A percentile compares a stretch with the other conserved stretches of the same genome.
Evolutionary conservation across 2,888 invertebrate species (phyloP).

Genomic region (Tupiocoris notatus): DNA sequence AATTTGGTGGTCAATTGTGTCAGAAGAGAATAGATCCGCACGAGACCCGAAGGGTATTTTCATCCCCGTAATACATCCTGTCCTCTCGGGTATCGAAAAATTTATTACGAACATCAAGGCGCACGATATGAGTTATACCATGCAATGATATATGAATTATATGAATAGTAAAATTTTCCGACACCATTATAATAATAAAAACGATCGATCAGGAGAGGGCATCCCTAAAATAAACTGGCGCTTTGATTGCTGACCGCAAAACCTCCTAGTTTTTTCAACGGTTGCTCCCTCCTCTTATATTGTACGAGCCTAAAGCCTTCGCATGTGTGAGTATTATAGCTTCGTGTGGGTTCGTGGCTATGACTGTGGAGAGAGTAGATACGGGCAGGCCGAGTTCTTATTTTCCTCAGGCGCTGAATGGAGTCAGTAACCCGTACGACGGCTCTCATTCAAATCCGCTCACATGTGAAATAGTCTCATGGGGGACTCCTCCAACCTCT

Average conservation of each 20-base stretch:
- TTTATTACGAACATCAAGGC: no score
- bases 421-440: slow-evolving; percentile 46
- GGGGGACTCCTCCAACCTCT: slow-evolving; percentile 24
- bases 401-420: slow-evolving; percentile 33
- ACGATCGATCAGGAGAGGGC: no score
- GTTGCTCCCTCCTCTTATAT: slow-evolving; percentile 42
- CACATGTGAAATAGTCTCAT: slow-evolving; percentile 48
- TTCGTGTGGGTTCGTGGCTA: neutral
- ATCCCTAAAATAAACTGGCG: neutral
- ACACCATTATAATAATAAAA: no score
- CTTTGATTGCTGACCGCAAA: slow-evolving; percentile 19
- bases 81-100: no score
- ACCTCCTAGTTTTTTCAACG: slow-evolving; percentile 45
- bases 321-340: neutral
- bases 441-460: slow-evolving; percentile 46
- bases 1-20: no score
- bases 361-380: no score
- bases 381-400: neutral
- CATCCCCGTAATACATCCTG: no score
- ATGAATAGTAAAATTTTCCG: no score
- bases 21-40: no score
- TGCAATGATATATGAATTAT: no score
- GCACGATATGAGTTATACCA: no score
- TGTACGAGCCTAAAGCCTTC: slow-evolving; percentile 39
- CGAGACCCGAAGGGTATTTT: no score